Percentiles rank a stretch among this genome's conserved stretches.
These are phyloP conservation scores for Channa maculata DNA, from an alignment of 2,113 vertebrate species.

Conservation along the genomic window DNA sequence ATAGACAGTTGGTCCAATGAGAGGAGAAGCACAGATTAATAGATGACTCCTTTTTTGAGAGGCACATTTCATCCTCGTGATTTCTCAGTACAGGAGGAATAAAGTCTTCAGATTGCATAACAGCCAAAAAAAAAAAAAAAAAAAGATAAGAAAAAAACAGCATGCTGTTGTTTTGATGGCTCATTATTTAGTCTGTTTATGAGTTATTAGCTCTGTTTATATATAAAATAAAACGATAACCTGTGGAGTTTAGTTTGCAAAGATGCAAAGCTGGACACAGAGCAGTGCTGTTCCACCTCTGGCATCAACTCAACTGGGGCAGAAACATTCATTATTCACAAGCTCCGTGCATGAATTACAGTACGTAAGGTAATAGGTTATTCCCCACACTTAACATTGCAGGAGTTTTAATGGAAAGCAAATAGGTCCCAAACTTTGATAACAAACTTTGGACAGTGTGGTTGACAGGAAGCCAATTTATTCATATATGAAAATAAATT, in stretches of 20 bases:
- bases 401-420: slow-evolving; percentile 51
- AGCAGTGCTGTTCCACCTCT: slow-evolving; percentile 52
- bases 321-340: slow-evolving; percentile 76
- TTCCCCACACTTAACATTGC: slow-evolving; percentile 52
- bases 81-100: slow-evolving; percentile 8
- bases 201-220: no score
- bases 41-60: slow-evolving; percentile 41
- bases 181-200: slow-evolving; percentile 24
- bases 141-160: slow-evolving; percentile 30
- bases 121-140: slow-evolving; percentile 4
- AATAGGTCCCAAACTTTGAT: neutral
- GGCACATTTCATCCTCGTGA: slow-evolving; percentile 25
- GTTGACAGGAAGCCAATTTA: no score
- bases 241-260: slow-evolving; percentile 35
- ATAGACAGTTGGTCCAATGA: slow-evolving; percentile 66
- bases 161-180: slow-evolving; percentile 5
- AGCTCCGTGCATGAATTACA: slow-evolving; percentile 64
- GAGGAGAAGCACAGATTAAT: slow-evolving; percentile 57
- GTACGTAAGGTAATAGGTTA: slow-evolving; percentile 64
- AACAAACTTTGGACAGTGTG: no score
- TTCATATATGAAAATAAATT: no score
- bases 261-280: slow-evolving; percentile 26
- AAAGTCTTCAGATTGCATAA: neutral
- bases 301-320: slow-evolving; percentile 60
- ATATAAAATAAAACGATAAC: neutral